Base-by-base conservation (phyloP, 2,888 invertebrate species). In the Ectemnius cavifrons region DNA sequence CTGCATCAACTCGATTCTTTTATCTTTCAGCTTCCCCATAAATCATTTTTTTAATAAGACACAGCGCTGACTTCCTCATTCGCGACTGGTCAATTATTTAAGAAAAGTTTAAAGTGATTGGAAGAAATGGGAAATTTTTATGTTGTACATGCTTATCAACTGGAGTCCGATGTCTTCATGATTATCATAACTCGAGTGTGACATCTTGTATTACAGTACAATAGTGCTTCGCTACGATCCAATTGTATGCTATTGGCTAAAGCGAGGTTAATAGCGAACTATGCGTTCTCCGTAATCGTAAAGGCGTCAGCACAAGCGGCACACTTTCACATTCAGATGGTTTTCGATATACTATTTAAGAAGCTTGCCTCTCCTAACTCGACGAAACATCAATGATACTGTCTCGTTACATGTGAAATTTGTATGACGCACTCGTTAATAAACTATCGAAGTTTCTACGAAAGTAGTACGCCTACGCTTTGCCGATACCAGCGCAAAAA, bases 191-290 rank as follows among this genome's bases (percentile, higher is more conserved):
- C 11, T 37, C 11, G 37, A 37, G 37, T 37, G 5, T 37, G 37
- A 37, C 37, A 37, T 6, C 37, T 37, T 37, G 37, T 37, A 37
- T 37, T 37, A 71, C 49, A 66, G 63, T 75, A 74, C 69, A 72
- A 77, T 68, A 73, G 72, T 68, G 69, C 63, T 63, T 70, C 63
- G 75, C 80, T 70, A 74, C 84, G 79, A 76, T 81, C 78, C 83
- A 86, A 87, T 88, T 85, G 81, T 81, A 71, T 59, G 73, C 81
- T 82, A 83, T 85, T 85, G 84, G 75, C 77, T 83, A 81, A 85
- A 86, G 83, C 82, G 83, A 70, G 86, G 86, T 88, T 87, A 88
- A 88, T 82, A 73, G 82, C 78, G 76, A 81, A 81, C 82, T 80
- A 83, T 80, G 84, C 81, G 79, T 82, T 86, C 83, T 79, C 79